A percentile compares a stretch with the other conserved stretches of the same genome.
Conservation (phyloP, 2,888 invertebrate species). For the Sarcophaga rosellei region DNA sequence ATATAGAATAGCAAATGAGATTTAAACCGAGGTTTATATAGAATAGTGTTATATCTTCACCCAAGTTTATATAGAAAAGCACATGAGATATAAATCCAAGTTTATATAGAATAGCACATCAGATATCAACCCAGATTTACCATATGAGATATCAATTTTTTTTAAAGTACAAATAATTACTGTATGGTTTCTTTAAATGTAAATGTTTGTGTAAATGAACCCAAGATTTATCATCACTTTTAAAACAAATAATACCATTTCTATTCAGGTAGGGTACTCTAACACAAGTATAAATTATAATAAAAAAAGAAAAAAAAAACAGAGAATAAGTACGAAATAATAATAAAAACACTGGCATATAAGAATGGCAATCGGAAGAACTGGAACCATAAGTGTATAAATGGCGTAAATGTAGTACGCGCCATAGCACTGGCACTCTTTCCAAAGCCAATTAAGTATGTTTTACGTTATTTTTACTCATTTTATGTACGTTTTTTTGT, state of each 20-base stretch:
- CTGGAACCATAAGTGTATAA: slow-evolving; percentile 63
- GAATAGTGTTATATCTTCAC: too few relatives aligned
- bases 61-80: too few relatives aligned
- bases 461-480: slow-evolving; percentile 43
- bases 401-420: slow-evolving; percentile 65
- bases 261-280: slow-evolving; percentile 33
- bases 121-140: too few relatives aligned
- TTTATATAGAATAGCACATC: too few relatives aligned
- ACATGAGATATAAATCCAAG: too few relatives aligned
- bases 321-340: background rate
- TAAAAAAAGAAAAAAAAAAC: slow-evolving; percentile 15
- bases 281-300: slow-evolving; percentile 32
- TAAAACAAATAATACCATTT: background rate
- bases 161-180: too few relatives aligned
- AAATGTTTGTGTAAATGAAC: too few relatives aligned
- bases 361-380: slow-evolving; percentile 65
- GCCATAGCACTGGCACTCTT: slow-evolving; percentile 59
- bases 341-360: slow-evolving; percentile 4
- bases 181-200: background rate
- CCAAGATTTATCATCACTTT: background rate
- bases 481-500: background rate
- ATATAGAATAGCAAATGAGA: too few relatives aligned
- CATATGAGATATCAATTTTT: too few relatives aligned
- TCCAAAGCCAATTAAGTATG: slow-evolving; percentile 61
- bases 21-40: too few relatives aligned